A percentile compares a stretch with the other conserved stretches of the same genome.
phyloP scores from a whole-genome alignment of 2,113 vertebrate genomes.

The Oryzias melastigma region DNA sequence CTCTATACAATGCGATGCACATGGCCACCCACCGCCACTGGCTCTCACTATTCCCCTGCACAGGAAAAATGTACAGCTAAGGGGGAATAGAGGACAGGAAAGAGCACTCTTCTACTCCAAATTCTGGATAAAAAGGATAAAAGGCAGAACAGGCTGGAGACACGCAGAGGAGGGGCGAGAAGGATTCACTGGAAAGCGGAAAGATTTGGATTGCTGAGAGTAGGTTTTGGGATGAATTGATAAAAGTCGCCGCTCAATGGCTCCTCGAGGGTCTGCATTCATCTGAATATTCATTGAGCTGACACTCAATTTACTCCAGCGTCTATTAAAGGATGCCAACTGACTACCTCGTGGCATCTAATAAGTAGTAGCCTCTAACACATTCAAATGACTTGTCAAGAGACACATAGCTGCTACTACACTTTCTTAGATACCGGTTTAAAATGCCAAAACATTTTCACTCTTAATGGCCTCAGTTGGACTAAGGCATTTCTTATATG shows the following conservation, averaged over 20 bases:
- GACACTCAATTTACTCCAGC: constrained; percentile 56
- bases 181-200: constrained; percentile 16
- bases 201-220: constrained; percentile 42
- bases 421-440: neutral
- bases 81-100: constrained; percentile 19
- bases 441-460: constrained; percentile 10
- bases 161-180: constrained; percentile 9
- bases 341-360: constrained; percentile 63
- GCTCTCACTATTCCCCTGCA: constrained; percentile 58
- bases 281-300: constrained; percentile 72
- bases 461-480: constrained; percentile 1
- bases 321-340: constrained; percentile 62
- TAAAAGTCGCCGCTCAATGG: constrained; percentile 63
- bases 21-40: constrained; percentile 51
- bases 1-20: constrained; percentile 61
- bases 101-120: constrained; percentile 3
- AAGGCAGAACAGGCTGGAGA: constrained; percentile 3
- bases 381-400: constrained; percentile 42
- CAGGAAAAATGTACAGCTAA: constrained; percentile 51
- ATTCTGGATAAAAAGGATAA: constrained; percentile 7
- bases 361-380: constrained; percentile 46
- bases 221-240: constrained; percentile 47
- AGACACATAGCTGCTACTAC: neutral
- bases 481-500: constrained; percentile 2
- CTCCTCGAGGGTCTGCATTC: constrained; percentile 56